Evolutionary conservation across 92 coral and sea anemone genomes (phyloP).

Genomic region (Epizoanthus scotinus): DNA sequence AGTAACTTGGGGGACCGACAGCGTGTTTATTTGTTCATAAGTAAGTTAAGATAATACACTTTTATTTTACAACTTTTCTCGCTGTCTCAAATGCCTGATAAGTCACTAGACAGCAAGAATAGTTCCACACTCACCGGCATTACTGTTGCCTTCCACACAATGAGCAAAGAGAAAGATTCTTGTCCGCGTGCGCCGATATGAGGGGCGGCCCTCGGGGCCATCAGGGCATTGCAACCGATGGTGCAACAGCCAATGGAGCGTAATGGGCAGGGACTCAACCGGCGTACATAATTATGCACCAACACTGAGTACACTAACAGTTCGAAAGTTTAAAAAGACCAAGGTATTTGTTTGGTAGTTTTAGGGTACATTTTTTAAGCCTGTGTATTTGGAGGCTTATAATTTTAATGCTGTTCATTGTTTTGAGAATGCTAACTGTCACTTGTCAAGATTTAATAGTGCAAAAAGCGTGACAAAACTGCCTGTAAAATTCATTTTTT

Average conservation of each 20-base stretch:
- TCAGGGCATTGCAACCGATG: slow-evolving; percentile 56
- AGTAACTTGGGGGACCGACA: neutral
- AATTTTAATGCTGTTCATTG: too few relatives aligned
- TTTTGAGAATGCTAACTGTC: too few relatives aligned
- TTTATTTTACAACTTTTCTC: slow-evolving; percentile 3
- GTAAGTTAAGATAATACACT: neutral
- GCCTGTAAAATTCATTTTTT: too few relatives aligned
- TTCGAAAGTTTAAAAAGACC: too few relatives aligned
- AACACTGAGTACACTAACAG: too few relatives aligned
- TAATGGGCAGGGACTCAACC: neutral
- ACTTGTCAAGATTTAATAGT: too few relatives aligned
- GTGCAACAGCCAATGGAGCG: slow-evolving; percentile 28
- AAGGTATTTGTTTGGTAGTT: too few relatives aligned
- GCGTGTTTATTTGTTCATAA: neutral
- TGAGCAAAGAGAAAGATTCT: slow-evolving; percentile 81
- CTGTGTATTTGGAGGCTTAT: too few relatives aligned
- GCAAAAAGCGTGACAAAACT: too few relatives aligned
- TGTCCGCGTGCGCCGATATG: slow-evolving; percentile 73
- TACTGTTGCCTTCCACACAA: slow-evolving; percentile 66
- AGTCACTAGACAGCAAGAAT: slow-evolving; percentile 24
- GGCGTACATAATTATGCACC: neutral
- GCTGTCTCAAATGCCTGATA: neutral
- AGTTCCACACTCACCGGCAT: slow-evolving; percentile 86
- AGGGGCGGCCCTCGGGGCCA: slow-evolving; percentile 74
- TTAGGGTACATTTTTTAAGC: too few relatives aligned